phyloP scores from a whole-genome alignment of 2,797 vertebrate species.

The Anniella stebbinsi region DNA sequence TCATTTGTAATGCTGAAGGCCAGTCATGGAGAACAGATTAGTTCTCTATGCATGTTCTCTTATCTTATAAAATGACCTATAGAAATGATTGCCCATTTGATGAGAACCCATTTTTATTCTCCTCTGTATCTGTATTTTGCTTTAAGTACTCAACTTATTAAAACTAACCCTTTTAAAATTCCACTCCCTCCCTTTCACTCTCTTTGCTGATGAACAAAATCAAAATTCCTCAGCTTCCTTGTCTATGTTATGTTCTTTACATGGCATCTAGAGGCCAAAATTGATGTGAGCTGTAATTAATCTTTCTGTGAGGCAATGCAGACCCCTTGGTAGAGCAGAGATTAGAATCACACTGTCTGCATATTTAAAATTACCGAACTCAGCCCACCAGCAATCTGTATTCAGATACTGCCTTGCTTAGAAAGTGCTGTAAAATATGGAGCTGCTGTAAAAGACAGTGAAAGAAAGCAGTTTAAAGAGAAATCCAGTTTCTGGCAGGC shows the following conservation, averaged over 20 bases:
- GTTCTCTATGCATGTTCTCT: conserved; percentile 52
- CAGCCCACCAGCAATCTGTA: conserved; percentile 66
- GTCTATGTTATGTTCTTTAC: conserved; percentile 74
- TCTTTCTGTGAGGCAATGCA: conserved; percentile 73
- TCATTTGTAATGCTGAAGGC: conserved; percentile 45
- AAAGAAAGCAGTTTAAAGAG: conserved; percentile 39
- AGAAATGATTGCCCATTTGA: conserved; percentile 51
- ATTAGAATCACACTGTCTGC: conserved; percentile 71
- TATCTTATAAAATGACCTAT: conserved; percentile 54
- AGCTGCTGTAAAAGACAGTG: conserved; percentile 46
- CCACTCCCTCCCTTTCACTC: conserved; percentile 12
- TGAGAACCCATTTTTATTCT: conserved; percentile 43
- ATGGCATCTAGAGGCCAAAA: conserved; percentile 81
- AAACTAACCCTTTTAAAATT: conserved; percentile 51
- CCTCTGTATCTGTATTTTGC: conserved; percentile 49
- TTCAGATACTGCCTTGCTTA: conserved; percentile 64
- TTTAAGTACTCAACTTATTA: conserved; percentile 42
- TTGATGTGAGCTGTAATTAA: conserved; percentile 79
- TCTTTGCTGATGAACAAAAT: conserved; percentile 63
- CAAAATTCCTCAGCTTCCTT: conserved; percentile 71
- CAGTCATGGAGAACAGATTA: background rate
- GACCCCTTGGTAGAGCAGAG: conserved; percentile 58
- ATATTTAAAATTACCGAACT: conserved; percentile 70
- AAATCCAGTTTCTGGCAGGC: conserved; percentile 36
- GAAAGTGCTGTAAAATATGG: conserved; percentile 59